phyloP scores from a whole-genome alignment of 2,797 vertebrate species.

The Hyperoplus lanceolatus region DNA sequence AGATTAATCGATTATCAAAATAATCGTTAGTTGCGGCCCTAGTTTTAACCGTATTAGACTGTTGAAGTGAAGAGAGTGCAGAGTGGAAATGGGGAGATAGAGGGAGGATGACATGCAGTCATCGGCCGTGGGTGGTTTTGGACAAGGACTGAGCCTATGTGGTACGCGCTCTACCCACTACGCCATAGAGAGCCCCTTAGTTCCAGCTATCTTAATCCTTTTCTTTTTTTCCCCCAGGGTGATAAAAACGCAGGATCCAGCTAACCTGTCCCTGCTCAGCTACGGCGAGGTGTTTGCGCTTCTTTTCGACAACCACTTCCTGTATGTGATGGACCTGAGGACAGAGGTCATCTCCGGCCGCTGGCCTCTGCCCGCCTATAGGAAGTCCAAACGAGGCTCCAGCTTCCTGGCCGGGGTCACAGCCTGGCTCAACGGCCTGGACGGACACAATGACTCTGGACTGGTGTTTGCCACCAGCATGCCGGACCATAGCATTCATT shows the following conservation, averaged over 20 bases:
- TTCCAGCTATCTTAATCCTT: background rate
- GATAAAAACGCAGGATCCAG: conserved; percentile 94
- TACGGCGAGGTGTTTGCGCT: conserved; percentile 96
- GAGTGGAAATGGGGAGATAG: no score
- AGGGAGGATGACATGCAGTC: no score
- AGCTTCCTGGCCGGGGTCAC: conserved; percentile 97
- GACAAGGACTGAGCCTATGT: no score
- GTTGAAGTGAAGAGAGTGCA: no score
- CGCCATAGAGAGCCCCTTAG: no score
- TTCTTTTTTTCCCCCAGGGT: conserved; percentile 84
- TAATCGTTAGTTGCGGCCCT: no score
- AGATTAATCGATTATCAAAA: no score
- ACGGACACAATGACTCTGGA: conserved; percentile 94
- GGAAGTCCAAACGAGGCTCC: conserved; percentile 98
- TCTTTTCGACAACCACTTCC: conserved; percentile 95
- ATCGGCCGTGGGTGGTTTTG: no score
- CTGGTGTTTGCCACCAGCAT: conserved; percentile 99
- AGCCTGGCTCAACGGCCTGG: conserved; percentile 95
- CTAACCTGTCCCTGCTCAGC: conserved; percentile 94
- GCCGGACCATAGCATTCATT: conserved; percentile 99
- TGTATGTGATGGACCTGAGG: conserved; percentile 98
- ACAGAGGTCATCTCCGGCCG: conserved; percentile 95
- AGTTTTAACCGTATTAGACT: no score
- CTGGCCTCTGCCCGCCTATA: conserved; percentile 97
- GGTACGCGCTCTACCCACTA: no score